A percentile compares a stretch with the other conserved stretches of the same genome.
These are phyloP conservation scores for Scaptomyza hsui DNA, from an alignment of 1,140 invertebrate species.

Conservation along the genomic window DNA sequence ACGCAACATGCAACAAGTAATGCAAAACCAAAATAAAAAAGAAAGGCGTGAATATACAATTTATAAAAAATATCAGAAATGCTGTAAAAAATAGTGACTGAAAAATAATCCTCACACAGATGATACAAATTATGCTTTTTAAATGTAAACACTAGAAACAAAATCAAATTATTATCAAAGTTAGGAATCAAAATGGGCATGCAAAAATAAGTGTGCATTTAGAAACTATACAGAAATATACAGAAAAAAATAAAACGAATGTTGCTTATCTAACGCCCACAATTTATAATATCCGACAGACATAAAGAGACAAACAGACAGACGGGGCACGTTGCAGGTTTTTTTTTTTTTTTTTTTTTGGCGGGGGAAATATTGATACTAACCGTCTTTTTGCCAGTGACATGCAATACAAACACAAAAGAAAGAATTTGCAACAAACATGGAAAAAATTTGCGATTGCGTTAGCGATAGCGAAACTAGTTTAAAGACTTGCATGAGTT, in stretches of 20 bases:
- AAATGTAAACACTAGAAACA: not conserved
- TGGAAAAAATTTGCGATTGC: no score
- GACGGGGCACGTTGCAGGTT: not conserved
- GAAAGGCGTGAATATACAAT: not conserved
- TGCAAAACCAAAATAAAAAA: not conserved
- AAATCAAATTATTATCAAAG: no score
- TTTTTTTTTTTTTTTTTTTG: no score
- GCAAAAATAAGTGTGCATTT: not conserved
- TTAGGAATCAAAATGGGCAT: not conserved
- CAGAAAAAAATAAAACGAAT: not conserved
- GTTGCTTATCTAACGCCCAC: not conserved
- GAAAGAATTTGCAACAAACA: no score
- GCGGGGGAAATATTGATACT: not conserved
- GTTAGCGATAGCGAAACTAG: not conserved
- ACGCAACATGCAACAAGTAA: slow-evolving; percentile 8
- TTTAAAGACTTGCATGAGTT: not conserved
- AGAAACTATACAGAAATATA: not conserved
- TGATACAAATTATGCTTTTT: not conserved
- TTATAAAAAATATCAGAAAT: not conserved
- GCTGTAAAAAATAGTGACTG: not conserved
- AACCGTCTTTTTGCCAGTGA: not conserved
- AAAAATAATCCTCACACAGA: not conserved
- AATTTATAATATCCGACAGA: not conserved
- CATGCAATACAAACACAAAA: not conserved
- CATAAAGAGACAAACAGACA: not conserved